Base-by-base conservation (phyloP, 2,113 vertebrate genomes). In the Opisthocomus hoazin region DNA sequence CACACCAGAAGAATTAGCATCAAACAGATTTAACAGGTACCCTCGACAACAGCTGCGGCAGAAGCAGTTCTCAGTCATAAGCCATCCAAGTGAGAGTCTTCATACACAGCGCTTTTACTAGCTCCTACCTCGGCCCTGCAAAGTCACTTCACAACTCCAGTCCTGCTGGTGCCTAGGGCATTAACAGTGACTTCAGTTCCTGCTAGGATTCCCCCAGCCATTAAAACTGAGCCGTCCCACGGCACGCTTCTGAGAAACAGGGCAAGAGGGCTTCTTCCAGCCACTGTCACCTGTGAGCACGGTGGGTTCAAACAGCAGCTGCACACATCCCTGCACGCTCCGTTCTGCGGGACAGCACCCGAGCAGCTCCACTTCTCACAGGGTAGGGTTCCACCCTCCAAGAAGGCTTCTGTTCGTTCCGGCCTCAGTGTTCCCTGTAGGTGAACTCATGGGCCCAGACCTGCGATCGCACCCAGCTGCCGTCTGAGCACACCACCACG, bases 301-400 rank as follows among this genome's bases (percentile, higher is more conserved):
- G 15, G 45, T 0, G 37, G 37, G 18, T 34, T 43, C 41, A 12
- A 32, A 12, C 20, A 27, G 34, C 51, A 66, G 26, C 61, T 3
- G 29, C 23, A 45, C 9, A 36, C 27, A 60, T 11, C 51, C 21
- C 57, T 17, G 27, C 64, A 64, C 1, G 5, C 0, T 1, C 7
- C 37, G 32, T 75, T n/a, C 80, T 51, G 73, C 30, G 53, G 37
- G 32, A 23, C 50, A 48, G 73, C 60, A 53, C 43, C 45, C 0
- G 0, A 39, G 32, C 2, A 4, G 41, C 48, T 71, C 46, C 2
- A 1, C 10, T 41, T 71, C 71, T 32, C 32, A 63, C 32, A 50
- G 5, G 13, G 41, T 34, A 18, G 4, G n/a, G 10, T 45, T 2
- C 2, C 12, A 50, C 18, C 15, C 70, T 60, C 37, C 39, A 32